phyloP scores from a whole-genome alignment of 92 coral and sea anemone genomes.

The Zoanthus sociatus region DNA sequence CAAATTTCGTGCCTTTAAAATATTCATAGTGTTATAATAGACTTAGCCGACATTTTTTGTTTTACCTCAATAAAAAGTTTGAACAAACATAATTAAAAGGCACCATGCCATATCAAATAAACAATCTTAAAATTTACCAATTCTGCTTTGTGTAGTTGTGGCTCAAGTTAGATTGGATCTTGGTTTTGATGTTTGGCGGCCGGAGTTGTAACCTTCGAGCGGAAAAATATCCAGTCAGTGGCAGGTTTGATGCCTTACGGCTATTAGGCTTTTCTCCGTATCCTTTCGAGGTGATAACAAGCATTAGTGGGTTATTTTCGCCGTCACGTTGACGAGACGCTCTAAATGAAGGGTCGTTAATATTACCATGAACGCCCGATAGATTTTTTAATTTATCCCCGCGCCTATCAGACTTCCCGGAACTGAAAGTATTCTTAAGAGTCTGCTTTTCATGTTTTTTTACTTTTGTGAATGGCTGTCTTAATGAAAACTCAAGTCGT shows the following conservation, averaged over 20 bases:
- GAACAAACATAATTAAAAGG: too few species aligned
- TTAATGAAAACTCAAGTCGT: slow-evolving; percentile 28
- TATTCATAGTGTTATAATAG: too few species aligned
- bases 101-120: too few species aligned
- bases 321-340: not conserved
- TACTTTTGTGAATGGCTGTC: not conserved
- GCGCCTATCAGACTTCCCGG: not conserved
- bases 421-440: not conserved
- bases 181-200: not conserved
- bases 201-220: slow-evolving; percentile 17
- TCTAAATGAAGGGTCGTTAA: not conserved
- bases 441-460: slow-evolving; percentile 8
- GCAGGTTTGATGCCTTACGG: not conserved
- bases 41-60: too few species aligned
- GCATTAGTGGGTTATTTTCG: not conserved
- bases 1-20: too few species aligned
- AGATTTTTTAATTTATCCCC: not conserved
- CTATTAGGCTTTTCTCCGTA: not conserved
- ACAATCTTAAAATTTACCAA: slow-evolving; percentile 25
- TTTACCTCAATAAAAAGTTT: too few species aligned
- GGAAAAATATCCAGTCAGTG: slow-evolving; percentile 12
- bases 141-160: slow-evolving; percentile 16
- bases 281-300: slow-evolving; percentile 18
- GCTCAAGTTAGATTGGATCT: not conserved
- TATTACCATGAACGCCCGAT: not conserved